Evolutionary conservation across 2,888 invertebrate genomes (phyloP), one percentile per base, ranked within the genome.

Genomic region (Himalopsyche kuldschensis): DNA sequence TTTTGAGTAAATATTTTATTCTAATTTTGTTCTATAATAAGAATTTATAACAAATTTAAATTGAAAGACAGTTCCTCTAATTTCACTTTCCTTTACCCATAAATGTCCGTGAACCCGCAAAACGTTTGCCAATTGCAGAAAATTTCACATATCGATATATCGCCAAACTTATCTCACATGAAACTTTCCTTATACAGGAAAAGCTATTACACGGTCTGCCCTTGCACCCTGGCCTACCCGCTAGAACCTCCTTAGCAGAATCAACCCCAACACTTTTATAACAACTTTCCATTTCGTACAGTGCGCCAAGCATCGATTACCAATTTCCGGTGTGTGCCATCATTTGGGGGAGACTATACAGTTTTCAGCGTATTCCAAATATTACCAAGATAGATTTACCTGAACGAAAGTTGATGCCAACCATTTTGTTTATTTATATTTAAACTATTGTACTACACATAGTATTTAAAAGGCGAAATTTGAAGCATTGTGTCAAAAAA

Each of bases 221-320:
- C 55, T n/a, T 55, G 24, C 55, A 6, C 55, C 55, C 55, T 15
- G 15, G 55, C 20, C n/a, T 24, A 55, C 55, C 55, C 55, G 55
- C 55, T 11, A 8, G 55, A 55, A 55, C 75, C 79, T 32, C 83
- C 80, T 76, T 80, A 55, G 55, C 55, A 55, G 75, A 75, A 77
- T 76, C 77, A n/a, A 10, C 32, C 46, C 55, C 48, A 30, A 3
- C 41, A 81, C 81, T 81, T 76, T 76, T 31, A 27, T 46, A 75
- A 46, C 75, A 63, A 55, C 80, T 79, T 79, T 76, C 79, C 76
- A 82, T 82, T 79, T 82, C 69, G 79, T 24, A 55, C 79, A 79
- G 79, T 46, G 78, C 82, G 80, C 27, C 41, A 41, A 55, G 79
- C 84, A 81, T 84, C 84, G 84, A 84, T 84, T 84, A 84, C 81